Base-by-base conservation (phyloP, 2,888 invertebrate genomes). In the Actias luna region DNA sequence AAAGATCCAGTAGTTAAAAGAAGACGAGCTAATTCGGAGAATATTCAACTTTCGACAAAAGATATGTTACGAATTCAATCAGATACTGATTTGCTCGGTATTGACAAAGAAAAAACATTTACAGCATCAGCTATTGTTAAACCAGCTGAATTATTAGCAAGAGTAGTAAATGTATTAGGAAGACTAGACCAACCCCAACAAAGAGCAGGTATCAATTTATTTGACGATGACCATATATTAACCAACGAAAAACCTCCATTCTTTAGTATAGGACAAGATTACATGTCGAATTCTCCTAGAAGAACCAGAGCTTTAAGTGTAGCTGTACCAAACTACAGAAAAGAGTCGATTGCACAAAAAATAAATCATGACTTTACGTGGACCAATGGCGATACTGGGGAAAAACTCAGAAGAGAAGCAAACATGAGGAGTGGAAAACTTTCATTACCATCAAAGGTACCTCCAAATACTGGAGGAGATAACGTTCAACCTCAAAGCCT, bases 41-140 rank as follows among this genome's bases (percentile, higher is more conserved):
- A 94, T 65, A 93, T 93, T 64, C 90, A 93, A 73, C 72, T 90
- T 27, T 81, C 85, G 16, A 82, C 84, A n/a, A 87, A 80, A 76
- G 91, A 92, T 59, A 89, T 93, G 83, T 84, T 95, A 5, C 93
- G 96, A 63, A 95, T 95, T 60, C 95, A 95, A 68, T 97, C 97
- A 0, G 97, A 97, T 72, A 95, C 96, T 0, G 97, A 97, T 83
- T 89, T 97, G 57, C 93, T 95, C 65, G 94, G 95, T 52, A 96
- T 97, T 68, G 96, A 97, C 80, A 95, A 95, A 75, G 95, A 95
- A 70, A 95, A 95, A 67, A 97, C 97, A 0, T 96, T 96, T 77
- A 94, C 94, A 25, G 94, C 95, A 1, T 94, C 95, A 66, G 95
- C 95, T 12, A 94, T 96, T 69, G 94, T 96, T 0, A 95, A 96